Evolutionary conservation across 2,113 vertebrate species (phyloP).

Genomic region (Alces alces): DNA sequence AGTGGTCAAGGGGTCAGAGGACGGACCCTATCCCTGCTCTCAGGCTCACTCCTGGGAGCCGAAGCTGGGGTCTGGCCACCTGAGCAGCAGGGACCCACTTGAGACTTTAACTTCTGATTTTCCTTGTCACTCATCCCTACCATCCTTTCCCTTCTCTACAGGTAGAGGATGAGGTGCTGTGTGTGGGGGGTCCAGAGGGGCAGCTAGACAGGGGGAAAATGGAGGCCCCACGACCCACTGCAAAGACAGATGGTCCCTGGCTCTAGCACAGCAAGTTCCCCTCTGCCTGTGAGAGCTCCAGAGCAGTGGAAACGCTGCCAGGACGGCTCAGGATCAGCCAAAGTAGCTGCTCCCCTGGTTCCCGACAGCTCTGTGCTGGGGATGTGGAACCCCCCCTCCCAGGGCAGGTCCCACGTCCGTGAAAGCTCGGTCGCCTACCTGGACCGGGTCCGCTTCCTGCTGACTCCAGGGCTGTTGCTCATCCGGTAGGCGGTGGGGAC

Average conservation of each 20-base stretch:
- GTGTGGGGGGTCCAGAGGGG: neutral
- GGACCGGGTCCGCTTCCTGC: slow-evolving; percentile 87
- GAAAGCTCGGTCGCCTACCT: slow-evolving; percentile 78
- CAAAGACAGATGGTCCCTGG: neutral
- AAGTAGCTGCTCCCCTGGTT: neutral
- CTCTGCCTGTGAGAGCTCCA: neutral
- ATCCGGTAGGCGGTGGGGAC: slow-evolving; percentile 84
- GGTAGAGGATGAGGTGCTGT: neutral
- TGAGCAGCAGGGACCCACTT: neutral
- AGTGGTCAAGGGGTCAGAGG: neutral
- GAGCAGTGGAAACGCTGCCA: neutral
- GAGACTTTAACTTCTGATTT: neutral
- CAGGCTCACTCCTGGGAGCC: neutral
- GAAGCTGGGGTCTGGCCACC: neutral
- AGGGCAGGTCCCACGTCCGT: fast-evolving
- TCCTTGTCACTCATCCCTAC: neutral
- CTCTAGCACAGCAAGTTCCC: neutral
- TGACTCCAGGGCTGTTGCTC: slow-evolving; percentile 86
- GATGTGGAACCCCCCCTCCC: neutral
- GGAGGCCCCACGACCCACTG: neutral
- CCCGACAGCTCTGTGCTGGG: neutral
- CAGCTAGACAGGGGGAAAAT: neutral
- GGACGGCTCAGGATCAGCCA: no score
- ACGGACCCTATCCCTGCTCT: no score
- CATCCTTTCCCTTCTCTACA: neutral